phyloP scores from a whole-genome alignment of 2,888 invertebrate genomes.

The Latheticus oryzae region DNA sequence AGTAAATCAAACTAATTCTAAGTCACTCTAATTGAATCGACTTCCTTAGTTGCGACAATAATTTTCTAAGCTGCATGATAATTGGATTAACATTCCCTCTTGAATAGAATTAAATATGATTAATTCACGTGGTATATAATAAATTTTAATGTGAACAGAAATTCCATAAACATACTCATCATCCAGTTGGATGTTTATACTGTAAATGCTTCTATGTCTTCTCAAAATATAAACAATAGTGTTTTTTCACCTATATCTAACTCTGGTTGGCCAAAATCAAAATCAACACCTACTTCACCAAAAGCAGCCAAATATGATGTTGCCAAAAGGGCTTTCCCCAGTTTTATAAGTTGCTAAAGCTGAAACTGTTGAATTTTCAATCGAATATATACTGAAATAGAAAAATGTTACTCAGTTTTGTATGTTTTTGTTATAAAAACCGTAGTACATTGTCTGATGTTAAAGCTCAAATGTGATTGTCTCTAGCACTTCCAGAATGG shows the following conservation, averaged over 20 bases:
- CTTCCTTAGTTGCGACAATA: too few species aligned
- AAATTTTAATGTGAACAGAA: too few species aligned
- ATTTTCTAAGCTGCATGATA: too few species aligned
- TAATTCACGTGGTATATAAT: too few species aligned
- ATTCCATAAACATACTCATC: slow-evolving; percentile 67
- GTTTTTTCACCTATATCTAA: slow-evolving; percentile 13
- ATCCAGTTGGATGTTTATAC: slow-evolving; percentile 64
- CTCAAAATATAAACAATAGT: slow-evolving; percentile 75
- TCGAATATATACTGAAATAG: slow-evolving; percentile 59
- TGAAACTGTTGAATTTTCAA: slow-evolving; percentile 54
- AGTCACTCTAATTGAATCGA: too few species aligned
- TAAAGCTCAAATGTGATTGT: slow-evolving; percentile 82
- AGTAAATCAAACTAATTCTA: too few species aligned
- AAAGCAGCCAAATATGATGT: slow-evolving; percentile 66
- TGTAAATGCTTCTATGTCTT: slow-evolving; percentile 86
- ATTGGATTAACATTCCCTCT: too few species aligned
- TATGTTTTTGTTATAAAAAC: slow-evolving; percentile 63
- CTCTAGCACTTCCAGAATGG: slow-evolving; percentile 85
- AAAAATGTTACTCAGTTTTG: neutral
- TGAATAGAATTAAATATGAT: too few species aligned
- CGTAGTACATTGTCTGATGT: slow-evolving; percentile 89
- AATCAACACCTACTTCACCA: slow-evolving; percentile 91
- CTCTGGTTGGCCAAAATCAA: slow-evolving; percentile 79
- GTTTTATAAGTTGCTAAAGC: slow-evolving; percentile 55
- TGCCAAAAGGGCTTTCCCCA: slow-evolving; percentile 59